Conservation (phyloP, 2,797 vertebrate species). For the Cyclopterus lumpus region DNA sequence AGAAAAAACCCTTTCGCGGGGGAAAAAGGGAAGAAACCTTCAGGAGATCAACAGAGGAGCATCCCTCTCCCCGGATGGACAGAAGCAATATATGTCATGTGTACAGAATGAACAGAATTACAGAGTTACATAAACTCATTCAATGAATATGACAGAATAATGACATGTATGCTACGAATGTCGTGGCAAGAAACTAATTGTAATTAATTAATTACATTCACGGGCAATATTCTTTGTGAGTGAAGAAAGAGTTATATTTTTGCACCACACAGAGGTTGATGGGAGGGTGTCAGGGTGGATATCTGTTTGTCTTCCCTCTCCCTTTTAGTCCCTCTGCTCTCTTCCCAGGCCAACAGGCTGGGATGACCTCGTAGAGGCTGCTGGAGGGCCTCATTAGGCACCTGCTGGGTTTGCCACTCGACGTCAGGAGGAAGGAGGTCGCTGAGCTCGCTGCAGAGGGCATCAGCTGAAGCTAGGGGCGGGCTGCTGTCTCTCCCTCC, state of each 20-base stretch:
- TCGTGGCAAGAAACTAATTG: neutral
- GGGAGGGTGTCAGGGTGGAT: neutral
- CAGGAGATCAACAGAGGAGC: too few relatives aligned
- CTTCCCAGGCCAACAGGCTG: slow-evolving; percentile 23
- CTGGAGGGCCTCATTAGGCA: slow-evolving; percentile 54
- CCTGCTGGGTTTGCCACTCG: slow-evolving; percentile 43
- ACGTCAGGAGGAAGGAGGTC: slow-evolving; percentile 18
- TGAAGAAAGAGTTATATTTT: neutral
- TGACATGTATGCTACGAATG: neutral
- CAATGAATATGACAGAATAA: too few relatives aligned
- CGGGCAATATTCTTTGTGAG: neutral
- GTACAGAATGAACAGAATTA: too few relatives aligned
- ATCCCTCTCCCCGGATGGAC: too few relatives aligned
- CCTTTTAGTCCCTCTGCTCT: slow-evolving; percentile 28
- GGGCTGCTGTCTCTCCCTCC: slow-evolving; percentile 34
- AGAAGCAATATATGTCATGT: too few relatives aligned
- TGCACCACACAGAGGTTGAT: neutral
- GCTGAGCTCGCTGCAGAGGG: slow-evolving; percentile 31
- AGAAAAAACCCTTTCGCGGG: too few relatives aligned
- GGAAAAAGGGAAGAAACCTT: too few relatives aligned
- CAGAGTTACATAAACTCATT: too few relatives aligned
- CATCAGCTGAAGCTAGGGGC: slow-evolving; percentile 25
- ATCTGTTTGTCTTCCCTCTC: slow-evolving; percentile 8
- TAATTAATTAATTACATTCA: neutral
- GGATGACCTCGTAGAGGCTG: slow-evolving; percentile 37